Conservation (phyloP, 2,797 vertebrate species). For the Chiroxiphia lanceolata region DNA sequence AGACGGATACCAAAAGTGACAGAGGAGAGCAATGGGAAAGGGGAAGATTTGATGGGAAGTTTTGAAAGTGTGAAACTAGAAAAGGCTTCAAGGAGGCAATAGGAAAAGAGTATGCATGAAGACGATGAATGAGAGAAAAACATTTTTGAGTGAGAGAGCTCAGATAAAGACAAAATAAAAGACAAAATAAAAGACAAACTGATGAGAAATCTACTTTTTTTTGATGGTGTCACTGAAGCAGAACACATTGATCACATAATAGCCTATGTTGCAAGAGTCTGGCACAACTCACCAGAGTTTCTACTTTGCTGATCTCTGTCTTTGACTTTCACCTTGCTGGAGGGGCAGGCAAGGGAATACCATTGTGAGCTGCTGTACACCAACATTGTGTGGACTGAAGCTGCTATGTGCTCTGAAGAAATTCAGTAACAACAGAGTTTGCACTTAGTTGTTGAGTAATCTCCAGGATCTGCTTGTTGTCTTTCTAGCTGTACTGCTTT, state of each 20-base stretch:
- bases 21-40: rapidly evolving
- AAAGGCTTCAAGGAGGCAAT: not conserved
- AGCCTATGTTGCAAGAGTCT: not conserved
- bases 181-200: not conserved
- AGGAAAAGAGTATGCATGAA: not conserved
- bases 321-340: not conserved
- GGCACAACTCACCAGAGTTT: not conserved
- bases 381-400: not conserved
- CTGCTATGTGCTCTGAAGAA: not conserved
- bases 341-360: not conserved
- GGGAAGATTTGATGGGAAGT: not conserved
- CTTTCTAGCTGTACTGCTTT: not conserved
- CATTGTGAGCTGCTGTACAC: not conserved
- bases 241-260: not conserved
- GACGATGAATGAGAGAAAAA: not conserved
- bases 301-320: not conserved
- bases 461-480: not conserved
- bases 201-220: not conserved
- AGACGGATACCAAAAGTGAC: not conserved
- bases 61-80: not conserved
- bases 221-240: not conserved
- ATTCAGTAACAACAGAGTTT: not conserved
- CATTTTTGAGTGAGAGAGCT: not conserved
- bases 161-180: not conserved
- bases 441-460: not conserved